These are phyloP conservation scores for Dysidea cf. avara DNA, from an alignment of 37 sponge, comb jelly and placozoan species.

Conservation along the genomic window DNA sequence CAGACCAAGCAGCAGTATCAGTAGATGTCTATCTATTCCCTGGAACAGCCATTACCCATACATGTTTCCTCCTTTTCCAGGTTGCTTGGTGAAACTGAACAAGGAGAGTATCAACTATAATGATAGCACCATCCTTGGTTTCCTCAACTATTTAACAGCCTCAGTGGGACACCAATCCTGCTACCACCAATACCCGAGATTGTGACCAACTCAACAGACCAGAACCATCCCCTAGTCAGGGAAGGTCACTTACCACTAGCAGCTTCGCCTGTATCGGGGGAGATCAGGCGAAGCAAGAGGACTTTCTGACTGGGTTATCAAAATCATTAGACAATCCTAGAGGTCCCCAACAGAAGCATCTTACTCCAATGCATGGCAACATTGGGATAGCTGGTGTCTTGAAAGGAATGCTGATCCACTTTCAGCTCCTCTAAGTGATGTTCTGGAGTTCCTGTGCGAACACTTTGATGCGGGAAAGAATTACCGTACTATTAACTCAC, in stretches of 20 bases:
- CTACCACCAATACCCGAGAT: constrained; percentile 15
- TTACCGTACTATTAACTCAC: constrained; percentile 12
- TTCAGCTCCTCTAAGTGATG: constrained; percentile 30
- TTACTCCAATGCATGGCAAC: constrained; percentile 13
- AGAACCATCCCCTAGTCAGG: constrained; percentile 14
- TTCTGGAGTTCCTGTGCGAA: constrained; percentile 31
- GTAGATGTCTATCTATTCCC: constrained; percentile 19
- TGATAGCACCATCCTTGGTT: constrained; percentile 30
- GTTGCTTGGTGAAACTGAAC: not conserved
- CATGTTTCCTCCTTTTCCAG: constrained; percentile 30
- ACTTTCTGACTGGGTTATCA: constrained; percentile 24
- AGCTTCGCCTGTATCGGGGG: constrained; percentile 37
- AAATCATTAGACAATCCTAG: constrained; percentile 28
- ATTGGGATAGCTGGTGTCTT: constrained; percentile 24
- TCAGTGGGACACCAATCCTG: constrained; percentile 16
- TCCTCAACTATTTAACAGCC: constrained; percentile 7
- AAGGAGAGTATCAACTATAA: not conserved
- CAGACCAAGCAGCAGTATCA: constrained; percentile 13
- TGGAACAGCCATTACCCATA: constrained; percentile 7
- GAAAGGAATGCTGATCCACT: constrained; percentile 20
- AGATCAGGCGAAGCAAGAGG: constrained; percentile 1
- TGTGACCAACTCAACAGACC: constrained; percentile 14
- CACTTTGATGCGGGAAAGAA: constrained; percentile 16
- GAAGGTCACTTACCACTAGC: constrained; percentile 31
- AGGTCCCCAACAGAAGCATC: constrained; percentile 14